Evolutionary conservation across 2,888 invertebrate genomes (phyloP).

Genomic region (Drosophila quinaria): DNA sequence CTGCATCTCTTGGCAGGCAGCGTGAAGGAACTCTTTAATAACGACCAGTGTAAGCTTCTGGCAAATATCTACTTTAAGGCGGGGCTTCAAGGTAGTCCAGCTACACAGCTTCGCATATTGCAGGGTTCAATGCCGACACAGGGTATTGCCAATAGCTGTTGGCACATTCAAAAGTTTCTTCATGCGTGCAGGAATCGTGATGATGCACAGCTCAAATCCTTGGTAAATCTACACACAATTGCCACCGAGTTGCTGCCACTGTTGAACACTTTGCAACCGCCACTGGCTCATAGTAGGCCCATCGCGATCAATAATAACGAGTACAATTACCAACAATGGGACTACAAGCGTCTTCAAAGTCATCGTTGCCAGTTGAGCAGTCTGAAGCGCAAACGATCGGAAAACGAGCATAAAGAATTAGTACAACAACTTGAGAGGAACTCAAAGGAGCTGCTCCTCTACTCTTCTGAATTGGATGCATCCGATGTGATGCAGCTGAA

Average conservation of each 20-base stretch:
- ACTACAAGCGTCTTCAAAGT: not conserved
- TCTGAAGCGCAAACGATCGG: constrained; percentile 49
- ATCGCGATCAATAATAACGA: not conserved
- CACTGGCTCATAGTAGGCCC: rapidly evolving
- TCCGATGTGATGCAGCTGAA: constrained; percentile 28
- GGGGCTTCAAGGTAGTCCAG: constrained; percentile 1
- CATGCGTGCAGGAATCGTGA: constrained; percentile 30
- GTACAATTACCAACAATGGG: not conserved
- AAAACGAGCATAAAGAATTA: constrained; percentile 30
- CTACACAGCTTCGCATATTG: constrained; percentile 34
- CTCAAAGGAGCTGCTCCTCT: constrained; percentile 13
- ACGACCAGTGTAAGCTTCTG: constrained; percentile 25
- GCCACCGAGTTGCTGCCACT: constrained; percentile 13
- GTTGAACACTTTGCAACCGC: constrained; percentile 22
- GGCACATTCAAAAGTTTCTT: constrained; percentile 59
- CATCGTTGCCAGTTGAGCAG: constrained; percentile 35
- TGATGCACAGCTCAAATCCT: constrained; percentile 34
- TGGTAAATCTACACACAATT: constrained; percentile 21
- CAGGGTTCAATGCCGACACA: constrained; percentile 20
- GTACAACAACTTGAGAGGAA: constrained; percentile 30
- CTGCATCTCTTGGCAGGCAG: constrained; percentile 14
- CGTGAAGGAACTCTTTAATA: constrained; percentile 15
- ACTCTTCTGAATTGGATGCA: constrained; percentile 13
- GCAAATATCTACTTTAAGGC: constrained; percentile 47
- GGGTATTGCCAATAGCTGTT: constrained; percentile 15